A percentile compares a stretch with the other conserved stretches of the same genome.
phyloP scores from a whole-genome alignment of 2,113 vertebrate species.

The Herpailurus yagouaroundi region DNA sequence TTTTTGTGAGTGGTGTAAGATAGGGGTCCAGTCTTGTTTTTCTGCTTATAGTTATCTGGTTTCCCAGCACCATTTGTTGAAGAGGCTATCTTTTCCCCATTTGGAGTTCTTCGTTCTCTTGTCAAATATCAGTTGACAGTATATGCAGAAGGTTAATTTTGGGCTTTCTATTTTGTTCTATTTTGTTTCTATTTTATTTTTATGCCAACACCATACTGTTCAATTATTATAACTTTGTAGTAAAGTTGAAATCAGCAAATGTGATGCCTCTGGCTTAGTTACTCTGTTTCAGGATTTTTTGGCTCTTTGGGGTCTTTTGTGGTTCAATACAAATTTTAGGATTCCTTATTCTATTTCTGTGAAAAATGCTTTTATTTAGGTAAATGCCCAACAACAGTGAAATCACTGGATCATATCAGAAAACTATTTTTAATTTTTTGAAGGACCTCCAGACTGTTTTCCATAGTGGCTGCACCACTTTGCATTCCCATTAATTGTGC shows the following conservation, averaged over 20 bases:
- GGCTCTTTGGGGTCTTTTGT: not conserved
- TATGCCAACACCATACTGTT: not conserved
- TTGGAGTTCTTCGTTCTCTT: not conserved
- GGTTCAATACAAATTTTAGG: too few species aligned
- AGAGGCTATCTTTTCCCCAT: not conserved
- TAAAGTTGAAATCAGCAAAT: not conserved
- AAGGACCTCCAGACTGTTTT: too few species aligned
- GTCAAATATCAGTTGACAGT: not conserved
- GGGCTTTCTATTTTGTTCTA: not conserved
- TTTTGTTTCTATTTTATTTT: too few species aligned
- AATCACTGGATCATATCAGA: too few species aligned
- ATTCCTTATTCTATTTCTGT: too few species aligned
- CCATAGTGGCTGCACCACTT: too few species aligned
- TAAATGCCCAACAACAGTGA: too few species aligned
- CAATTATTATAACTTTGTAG: too few species aligned
- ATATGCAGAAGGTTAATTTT: too few species aligned
- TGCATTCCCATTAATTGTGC: too few species aligned
- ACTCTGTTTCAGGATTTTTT: not conserved
- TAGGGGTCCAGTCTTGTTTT: not conserved
- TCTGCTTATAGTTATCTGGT: not conserved
- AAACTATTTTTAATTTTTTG: too few species aligned
- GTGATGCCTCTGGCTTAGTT: not conserved
- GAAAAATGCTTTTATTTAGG: too few species aligned
- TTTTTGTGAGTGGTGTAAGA: not conserved
- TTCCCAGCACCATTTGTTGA: not conserved